Evolutionary conservation across 2,113 vertebrate genomes (phyloP), one percentile per base, ranked within the genome.

Genomic region (Neomonachus schauinslandi): DNA sequence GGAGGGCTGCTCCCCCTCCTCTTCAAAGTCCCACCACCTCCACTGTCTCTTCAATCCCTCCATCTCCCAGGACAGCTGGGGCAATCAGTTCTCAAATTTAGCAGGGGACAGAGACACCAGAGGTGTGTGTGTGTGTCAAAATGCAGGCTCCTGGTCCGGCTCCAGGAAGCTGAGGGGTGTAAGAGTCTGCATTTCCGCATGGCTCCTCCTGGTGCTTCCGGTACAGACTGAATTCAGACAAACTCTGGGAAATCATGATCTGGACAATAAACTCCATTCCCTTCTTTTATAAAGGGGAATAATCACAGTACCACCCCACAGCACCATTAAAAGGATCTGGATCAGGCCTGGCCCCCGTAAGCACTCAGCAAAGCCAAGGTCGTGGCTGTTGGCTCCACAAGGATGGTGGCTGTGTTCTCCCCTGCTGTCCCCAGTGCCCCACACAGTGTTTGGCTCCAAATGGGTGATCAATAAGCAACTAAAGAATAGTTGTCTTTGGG

Each of bases 81-180:
- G 26, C 18, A 55, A 46, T 39, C 31, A 2, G 39, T 67, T 79
- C 81, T 81, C 86, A 69, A 91, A 61, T 1, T 13, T 19, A 88
- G 24, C 53, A 19, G 42, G 46, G 21, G 6, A 24, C 80, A 76
- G 57, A 87, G 76, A 51, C 28, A 42, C 33, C 42, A 13, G 8
- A 12, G n/a, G 63, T 1, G 61, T 28, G 18, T 21, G 7, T 42
- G 18, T 55, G 59, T 19, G n/a, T 63, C 18, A 88, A 74, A 95
- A n/a, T 7, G 5, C 39, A 84, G 77, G 12, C 15, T 80, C 28
- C 39, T 21, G 22, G 61, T 28, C 42, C 49, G 0, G 0, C 7
- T 42, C 74, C 19, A 14, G 77, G 65, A 88, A 63, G 42, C 15
- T 3, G 42, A 24, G 16, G 49, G 13, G 4, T 28, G 9, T 46